Base-by-base conservation (phyloP, 2,888 invertebrate species). In the Criorhina ranunculi region DNA sequence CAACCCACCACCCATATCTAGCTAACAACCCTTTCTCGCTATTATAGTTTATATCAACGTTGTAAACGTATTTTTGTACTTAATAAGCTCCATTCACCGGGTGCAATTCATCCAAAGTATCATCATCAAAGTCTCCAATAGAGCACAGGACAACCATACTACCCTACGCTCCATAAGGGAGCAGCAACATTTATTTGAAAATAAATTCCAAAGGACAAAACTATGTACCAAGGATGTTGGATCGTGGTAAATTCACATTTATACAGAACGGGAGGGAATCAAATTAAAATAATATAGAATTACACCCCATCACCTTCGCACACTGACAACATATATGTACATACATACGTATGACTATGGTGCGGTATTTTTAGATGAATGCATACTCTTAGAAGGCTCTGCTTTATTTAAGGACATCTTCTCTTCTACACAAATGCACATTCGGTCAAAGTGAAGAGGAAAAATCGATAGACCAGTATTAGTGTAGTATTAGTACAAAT, bases 41-140 rank as follows among this genome's bases (percentile, higher is more conserved):
- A 12, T 31, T 33, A 24, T 24, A 62, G n/a, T 24, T 75, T 12
- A 17, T 12, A 76, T 57, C 37, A 66, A 76, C 35, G 37, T 40
- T 69, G 57, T 66, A 76, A 67, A 59, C 9, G 59, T 77, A 69
- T 67, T 77, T 57, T 62, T 64, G 62, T 70, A 46, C 70, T 49
- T 78, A 78, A 78, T 70, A 64, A 78, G 78, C 78, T 70, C 37
- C 46, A 78, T 78, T 78, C 78, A 78, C 55, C 33, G 46, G 17
- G 24, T 49, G 78, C 70, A 70, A 62, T 49, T 70, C 70, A 64
- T 64, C 55, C 57, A 11, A 37, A 19, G 55, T 70, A 64, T 70
- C 70, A 40, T 64, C 70, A 33, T 64, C 77, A 67, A 76, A 76
- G 76, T 40, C 49, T 19, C 7, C 31, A 11, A 9, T 53, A 19